Evolutionary conservation across 2,113 vertebrate genomes (phyloP).

Genomic region (Hippoglossus stenolepis): DNA sequence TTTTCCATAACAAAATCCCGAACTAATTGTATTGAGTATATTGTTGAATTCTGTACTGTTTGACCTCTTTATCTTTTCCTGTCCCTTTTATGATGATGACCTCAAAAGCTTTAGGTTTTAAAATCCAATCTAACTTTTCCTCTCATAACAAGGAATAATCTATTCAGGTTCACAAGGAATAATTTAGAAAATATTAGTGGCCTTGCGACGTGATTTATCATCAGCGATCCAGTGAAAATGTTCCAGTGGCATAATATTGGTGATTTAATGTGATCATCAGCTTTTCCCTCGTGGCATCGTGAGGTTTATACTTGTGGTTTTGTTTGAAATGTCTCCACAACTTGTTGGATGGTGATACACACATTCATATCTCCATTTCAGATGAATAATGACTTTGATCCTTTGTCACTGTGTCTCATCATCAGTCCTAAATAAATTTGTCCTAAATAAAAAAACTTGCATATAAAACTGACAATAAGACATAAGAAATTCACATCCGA

Average conservation of each 20-base stretch:
- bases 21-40: conserved; percentile 22
- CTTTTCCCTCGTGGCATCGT: not conserved
- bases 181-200: not conserved
- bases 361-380: too few relatives aligned
- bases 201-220: not conserved
- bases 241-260: not conserved
- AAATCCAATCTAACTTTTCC: too few relatives aligned
- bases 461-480: too few relatives aligned
- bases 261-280: not conserved
- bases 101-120: conserved; percentile 2
- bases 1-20: conserved; percentile 10
- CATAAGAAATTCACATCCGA: too few relatives aligned
- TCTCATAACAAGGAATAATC: not conserved
- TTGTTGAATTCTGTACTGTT: not conserved
- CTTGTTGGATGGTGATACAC: not conserved
- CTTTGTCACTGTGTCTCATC: too few relatives aligned
- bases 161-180: not conserved
- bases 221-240: not conserved
- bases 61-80: conserved; percentile 9
- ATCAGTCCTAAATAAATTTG: too few relatives aligned
- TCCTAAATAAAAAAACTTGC: too few relatives aligned
- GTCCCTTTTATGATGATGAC: conserved; percentile 13
- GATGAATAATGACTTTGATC: too few relatives aligned
- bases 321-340: not conserved
- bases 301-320: not conserved